Evolutionary conservation across 2,888 invertebrate genomes (phyloP).

Genomic region (Physocephala rufipes): DNA sequence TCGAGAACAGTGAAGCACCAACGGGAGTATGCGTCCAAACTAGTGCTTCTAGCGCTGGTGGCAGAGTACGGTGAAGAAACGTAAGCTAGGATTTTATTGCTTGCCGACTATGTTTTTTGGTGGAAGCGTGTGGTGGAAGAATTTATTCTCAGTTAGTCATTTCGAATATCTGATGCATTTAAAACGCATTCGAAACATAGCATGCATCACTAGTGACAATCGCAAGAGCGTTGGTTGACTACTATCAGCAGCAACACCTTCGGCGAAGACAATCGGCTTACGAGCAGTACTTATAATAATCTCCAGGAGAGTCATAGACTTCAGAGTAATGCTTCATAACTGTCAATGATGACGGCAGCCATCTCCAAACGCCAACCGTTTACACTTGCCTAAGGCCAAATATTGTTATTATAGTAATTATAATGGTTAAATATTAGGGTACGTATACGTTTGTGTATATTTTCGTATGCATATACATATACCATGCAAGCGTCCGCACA

Average conservation of each 20-base stretch:
- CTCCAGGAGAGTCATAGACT: background rate
- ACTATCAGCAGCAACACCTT: background rate
- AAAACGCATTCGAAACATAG: constrained; percentile 30
- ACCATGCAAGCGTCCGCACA: too few relatives aligned
- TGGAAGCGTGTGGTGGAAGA: background rate
- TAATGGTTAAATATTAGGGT: too few relatives aligned
- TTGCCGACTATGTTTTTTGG: background rate
- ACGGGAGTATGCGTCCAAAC: constrained; percentile 8
- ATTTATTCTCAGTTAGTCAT: constrained; percentile 26
- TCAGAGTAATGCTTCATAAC: constrained; percentile 10
- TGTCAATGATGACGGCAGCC: background rate
- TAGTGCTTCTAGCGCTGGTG: background rate
- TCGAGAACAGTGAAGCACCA: background rate
- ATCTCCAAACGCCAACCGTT: background rate
- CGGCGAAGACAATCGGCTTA: background rate
- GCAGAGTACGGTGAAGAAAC: background rate
- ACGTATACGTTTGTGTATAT: constrained; percentile 31
- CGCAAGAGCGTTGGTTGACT: background rate
- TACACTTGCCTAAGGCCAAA: too few relatives aligned
- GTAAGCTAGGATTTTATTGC: background rate
- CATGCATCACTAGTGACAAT: constrained; percentile 3
- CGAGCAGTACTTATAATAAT: background rate
- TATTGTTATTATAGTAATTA: too few relatives aligned
- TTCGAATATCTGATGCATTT: constrained; percentile 34
- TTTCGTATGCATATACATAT: background rate